Evolutionary conservation across 2,888 invertebrate genomes (phyloP).

Genomic region (Beris chalybata): DNA sequence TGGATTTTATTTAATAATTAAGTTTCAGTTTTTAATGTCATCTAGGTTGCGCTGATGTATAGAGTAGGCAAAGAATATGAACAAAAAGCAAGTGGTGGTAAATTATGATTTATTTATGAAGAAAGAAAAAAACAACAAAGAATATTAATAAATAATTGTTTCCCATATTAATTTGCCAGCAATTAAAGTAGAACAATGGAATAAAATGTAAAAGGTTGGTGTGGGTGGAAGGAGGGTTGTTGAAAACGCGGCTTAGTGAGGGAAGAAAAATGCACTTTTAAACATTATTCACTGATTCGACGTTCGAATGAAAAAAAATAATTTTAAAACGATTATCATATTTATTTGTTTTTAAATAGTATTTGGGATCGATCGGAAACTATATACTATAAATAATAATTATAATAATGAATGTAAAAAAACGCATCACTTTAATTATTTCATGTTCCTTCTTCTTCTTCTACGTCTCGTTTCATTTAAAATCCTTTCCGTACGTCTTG

Average conservation of each 20-base stretch:
- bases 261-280: too few relatives aligned
- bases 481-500: too few relatives aligned
- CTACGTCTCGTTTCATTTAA: too few relatives aligned
- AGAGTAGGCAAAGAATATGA: neutral
- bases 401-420: neutral
- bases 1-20: neutral
- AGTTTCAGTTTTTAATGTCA: conserved; percentile 4
- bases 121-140: neutral
- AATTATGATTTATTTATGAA: neutral
- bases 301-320: neutral
- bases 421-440: too few relatives aligned
- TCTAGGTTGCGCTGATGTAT: neutral
- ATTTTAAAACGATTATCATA: neutral
- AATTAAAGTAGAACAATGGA: conserved; percentile 16
- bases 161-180: conserved; percentile 18
- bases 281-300: neutral
- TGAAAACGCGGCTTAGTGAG: neutral
- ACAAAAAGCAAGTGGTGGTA: neutral
- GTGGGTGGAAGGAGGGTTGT: neutral
- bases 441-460: too few relatives aligned
- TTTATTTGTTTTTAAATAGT: neutral
- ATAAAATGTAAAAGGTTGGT: neutral
- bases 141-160: conserved; percentile 11
- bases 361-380: neutral
- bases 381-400: neutral